Base-by-base conservation (phyloP, 2,888 invertebrate genomes). In the Pherbina coryleti region DNA sequence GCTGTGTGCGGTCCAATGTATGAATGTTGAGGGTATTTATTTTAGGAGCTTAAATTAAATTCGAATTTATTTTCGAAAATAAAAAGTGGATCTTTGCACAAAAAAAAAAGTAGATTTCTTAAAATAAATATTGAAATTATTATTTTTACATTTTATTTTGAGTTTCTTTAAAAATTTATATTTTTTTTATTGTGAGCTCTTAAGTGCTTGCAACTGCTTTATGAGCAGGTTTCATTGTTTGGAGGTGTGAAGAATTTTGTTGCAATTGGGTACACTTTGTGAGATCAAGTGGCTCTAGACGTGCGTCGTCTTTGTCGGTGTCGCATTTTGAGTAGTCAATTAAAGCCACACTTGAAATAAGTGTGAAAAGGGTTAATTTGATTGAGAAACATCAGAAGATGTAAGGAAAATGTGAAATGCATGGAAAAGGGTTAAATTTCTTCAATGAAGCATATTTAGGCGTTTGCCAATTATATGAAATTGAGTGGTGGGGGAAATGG, bases 191-290 rank as follows among this genome's bases (percentile, higher is more conserved):
- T n/a, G 7, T 22, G 31, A 17, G 25, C 19, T 69, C n/a, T 69
- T 22, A 49, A 73, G 73, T 73, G 62, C 60, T 28, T 44, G 73
- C 73, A 19, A 44, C 73, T 62, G 73, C 73, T 17, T 51, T 53
- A 28, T 17, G n/a, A 31, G 55, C 5, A 25, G 34, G 19, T 11
- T 37, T 31, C 60, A 60, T 72, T 72, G 73, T 62, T 17, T 22
- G 19, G 49, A 74, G 73, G 73, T 74, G 75, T 75, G 75, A 75
- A 75, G n/a, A 17, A 22, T 34, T 72, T 31, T 75, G 74, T 66
- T 66, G 66, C 64, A 19, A 66, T 25, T 51, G 66, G n/a, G 66
- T 37, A 34, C 37, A 9, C 25, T 75, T 53, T 19, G 14, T 19
- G 44, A 14, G 57, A 22, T 64, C 51, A 66, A 66, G 75, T 75